Evolutionary conservation across 2,888 invertebrate species (phyloP), one percentile per base, ranked within the genome.

Genomic region (Liopterus haemorrhoidalis): DNA sequence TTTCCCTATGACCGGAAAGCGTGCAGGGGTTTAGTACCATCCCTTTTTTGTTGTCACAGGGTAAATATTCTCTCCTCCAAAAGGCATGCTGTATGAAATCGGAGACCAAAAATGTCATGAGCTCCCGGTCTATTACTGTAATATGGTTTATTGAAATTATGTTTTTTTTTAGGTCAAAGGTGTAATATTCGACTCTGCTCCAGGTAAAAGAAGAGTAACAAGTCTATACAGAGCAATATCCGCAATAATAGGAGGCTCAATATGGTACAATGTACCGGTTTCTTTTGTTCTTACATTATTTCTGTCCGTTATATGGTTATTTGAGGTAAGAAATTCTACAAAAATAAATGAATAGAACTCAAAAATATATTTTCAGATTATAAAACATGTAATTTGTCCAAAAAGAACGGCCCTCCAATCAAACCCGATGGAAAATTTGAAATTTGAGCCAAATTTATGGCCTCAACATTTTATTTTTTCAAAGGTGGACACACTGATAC

Each of bases 401-500:
- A 68, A 64, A 49, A 61, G 66, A 22, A 63, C 66, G 30, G 65
- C 69, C 11, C 59, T 71, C 42, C 71, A 72, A 57, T 69, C 72
- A n/a, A 76, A 79, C 64, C 79, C 78, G 1, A 72, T 75, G 55
- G 70, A 71, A 53, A 71, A 70, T 52, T 64, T 80, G 31, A 74
- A 73, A 52, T 71, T 75, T 49, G 81, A 82, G 56, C 64, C 70
- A 14, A 71, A 75, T 54, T 66, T 69, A 35, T 81, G 78, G 70
- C 82, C 83, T 1, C 83, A 85, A 61, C 66, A 84, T 51, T 86
- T 82, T 64, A 72, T 87, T 31, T 85, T 81, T 59, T 85, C 85
- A 0, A 79, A 79, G 56, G 73, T 73, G 2, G 85, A 86, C 62
- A 71, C 76, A 42, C 69, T 85, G 27, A 81, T 85, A 56, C 74